phyloP scores from a whole-genome alignment of 53 echinoderm and acorn worm species.

The Hippasteria phrygiana region DNA sequence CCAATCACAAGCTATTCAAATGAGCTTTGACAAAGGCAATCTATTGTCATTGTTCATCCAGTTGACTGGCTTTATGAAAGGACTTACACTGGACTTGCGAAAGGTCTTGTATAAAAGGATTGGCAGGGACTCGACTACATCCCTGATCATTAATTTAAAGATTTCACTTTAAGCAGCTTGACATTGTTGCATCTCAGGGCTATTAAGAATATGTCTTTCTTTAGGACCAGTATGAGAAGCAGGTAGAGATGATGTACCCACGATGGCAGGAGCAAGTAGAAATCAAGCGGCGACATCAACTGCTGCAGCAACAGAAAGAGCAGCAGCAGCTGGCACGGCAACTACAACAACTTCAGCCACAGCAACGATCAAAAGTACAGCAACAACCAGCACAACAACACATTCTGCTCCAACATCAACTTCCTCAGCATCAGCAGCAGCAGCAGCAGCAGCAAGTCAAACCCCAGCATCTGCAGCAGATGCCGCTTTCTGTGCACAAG shows the following conservation, averaged over 20 bases:
- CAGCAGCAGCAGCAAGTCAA: slow-evolving; percentile 14
- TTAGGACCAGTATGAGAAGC: slow-evolving; percentile 90
- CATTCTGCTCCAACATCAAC: slow-evolving; percentile 8
- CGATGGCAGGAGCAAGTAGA: slow-evolving; percentile 89
- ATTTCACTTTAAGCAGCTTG: too few relatives aligned
- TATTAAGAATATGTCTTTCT: background rate
- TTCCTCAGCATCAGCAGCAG: slow-evolving; percentile 17
- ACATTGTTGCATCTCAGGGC: too few relatives aligned
- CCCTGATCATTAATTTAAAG: too few relatives aligned
- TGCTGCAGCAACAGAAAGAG: slow-evolving; percentile 53
- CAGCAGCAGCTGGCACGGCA: slow-evolving; percentile 47
- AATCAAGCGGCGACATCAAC: slow-evolving; percentile 65
- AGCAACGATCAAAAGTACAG: slow-evolving; percentile 18
- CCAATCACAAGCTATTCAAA: too few relatives aligned
- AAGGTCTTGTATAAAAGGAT: too few relatives aligned
- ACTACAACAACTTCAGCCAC: slow-evolving; percentile 30
- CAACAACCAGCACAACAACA: slow-evolving; percentile 40
- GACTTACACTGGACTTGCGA: too few relatives aligned
- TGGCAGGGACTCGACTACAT: too few relatives aligned
- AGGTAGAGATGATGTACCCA: slow-evolving; percentile 92
- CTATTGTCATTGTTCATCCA: too few relatives aligned
- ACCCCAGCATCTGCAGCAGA: background rate
- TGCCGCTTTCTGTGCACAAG: background rate
- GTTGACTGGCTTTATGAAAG: too few relatives aligned
- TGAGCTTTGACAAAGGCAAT: too few relatives aligned